Conservation (phyloP, 1,140 invertebrate species). For the Zaprionus taronus region DNA sequence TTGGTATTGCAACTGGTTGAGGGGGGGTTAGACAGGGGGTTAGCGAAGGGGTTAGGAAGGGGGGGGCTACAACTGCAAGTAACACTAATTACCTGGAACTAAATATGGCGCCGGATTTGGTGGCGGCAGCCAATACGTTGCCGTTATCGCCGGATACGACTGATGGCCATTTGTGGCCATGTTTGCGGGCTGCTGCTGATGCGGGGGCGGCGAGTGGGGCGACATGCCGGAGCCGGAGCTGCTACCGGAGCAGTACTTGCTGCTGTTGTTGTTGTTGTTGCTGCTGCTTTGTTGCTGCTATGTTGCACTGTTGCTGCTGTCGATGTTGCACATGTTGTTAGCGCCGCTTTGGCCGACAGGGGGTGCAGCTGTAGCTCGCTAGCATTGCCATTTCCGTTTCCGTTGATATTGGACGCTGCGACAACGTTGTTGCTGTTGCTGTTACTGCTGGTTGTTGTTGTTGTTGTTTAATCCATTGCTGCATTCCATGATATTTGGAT, state of each 20-base stretch:
- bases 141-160: constrained; percentile 90
- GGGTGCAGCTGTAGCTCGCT: constrained; percentile 56
- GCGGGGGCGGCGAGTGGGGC: constrained; percentile 51
- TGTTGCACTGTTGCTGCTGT: constrained; percentile 29
- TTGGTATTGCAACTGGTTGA: not conserved
- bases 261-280: constrained; percentile 35
- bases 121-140: constrained; percentile 91
- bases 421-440: constrained; percentile 47
- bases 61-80: constrained; percentile 49
- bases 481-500: constrained; percentile 78
- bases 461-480: constrained; percentile 67
- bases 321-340: constrained; percentile 58
- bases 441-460: constrained; percentile 44
- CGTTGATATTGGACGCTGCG: constrained; percentile 66
- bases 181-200: constrained; percentile 68
- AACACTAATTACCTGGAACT: constrained; percentile 88
- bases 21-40: too few relatives aligned
- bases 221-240: constrained; percentile 55
- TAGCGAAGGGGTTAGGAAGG: not conserved
- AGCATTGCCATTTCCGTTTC: constrained; percentile 78
- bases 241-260: constrained; percentile 36
- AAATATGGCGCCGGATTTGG: constrained; percentile 90
- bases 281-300: constrained; percentile 16
- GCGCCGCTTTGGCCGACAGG: constrained; percentile 50
- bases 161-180: constrained; percentile 84